Conservation (phyloP, 2,113 vertebrate species). For the Crotalus viridis region DNA sequence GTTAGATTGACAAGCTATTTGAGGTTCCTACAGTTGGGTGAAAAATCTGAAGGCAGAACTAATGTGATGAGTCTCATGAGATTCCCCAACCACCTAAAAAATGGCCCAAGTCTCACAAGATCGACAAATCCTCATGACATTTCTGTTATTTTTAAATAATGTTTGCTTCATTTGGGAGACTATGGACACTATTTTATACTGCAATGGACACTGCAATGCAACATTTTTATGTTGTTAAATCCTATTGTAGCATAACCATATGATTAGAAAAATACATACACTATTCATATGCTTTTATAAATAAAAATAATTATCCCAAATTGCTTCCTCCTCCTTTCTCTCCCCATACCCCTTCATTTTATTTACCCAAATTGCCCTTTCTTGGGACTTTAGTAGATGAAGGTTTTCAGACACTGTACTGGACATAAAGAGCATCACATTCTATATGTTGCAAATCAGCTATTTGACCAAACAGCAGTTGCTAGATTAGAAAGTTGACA, state of each 20-base stretch:
- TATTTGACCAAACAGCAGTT: neutral
- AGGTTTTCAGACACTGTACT: neutral
- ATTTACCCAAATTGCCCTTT: neutral
- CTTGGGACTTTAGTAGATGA: neutral
- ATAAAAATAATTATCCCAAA: neutral
- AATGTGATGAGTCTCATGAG: neutral
- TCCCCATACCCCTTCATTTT: neutral
- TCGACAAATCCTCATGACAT: neutral
- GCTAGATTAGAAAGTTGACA: neutral
- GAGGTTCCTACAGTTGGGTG: neutral
- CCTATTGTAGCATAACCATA: neutral
- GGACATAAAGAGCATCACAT: neutral
- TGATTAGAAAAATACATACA: neutral
- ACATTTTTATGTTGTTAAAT: neutral
- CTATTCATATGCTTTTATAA: neutral
- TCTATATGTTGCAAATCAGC: neutral
- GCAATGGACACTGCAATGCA: neutral
- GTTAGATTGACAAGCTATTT: neutral
- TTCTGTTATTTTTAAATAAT: neutral
- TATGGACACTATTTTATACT: neutral
- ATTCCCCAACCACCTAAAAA: neutral
- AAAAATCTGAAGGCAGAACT: neutral
- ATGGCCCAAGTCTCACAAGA: neutral
- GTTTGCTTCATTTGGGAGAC: neutral
- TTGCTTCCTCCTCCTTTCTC: neutral